Evolutionary conservation across 2,797 vertebrate genomes (phyloP), one percentile per base, ranked within the genome.

Genomic region (Pygocentrus nattereri): DNA sequence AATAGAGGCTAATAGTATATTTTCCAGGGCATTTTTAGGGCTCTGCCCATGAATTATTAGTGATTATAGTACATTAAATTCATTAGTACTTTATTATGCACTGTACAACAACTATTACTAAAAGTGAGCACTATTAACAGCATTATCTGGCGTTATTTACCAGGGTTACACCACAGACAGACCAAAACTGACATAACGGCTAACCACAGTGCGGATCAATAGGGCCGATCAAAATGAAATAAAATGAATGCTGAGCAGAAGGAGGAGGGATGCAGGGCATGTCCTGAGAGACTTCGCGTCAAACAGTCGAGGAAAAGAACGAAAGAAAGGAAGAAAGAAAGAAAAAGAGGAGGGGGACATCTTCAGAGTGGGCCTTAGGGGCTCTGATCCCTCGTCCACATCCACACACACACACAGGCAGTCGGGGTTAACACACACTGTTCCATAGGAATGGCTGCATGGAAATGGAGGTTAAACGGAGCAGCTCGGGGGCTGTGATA

Each of bases 381-480:
- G 58, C 64, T 74, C 34, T 2, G n/a, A 68, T 71, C 71, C 41
- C 64, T n/a, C 1, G 8, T 47, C 16, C 50, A 65, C 68, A 71
- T 19, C 27, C 25, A 25, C 31, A 59, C 67, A 76, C 76, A 52
- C 74, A 50, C 67, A 62, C 44, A 41, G 50, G 6, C 23, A 41
- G 30, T 58, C 79, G 34, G 71, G 62, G 85, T 82, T 64, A 81
- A 89, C 89, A 87, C 90, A 88, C 74, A 74, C 74, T 75, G 90
- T 92, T 92, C 91, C 92, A 90, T 92, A 91, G 91, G 91, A 93
- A 92, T 90, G 91, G 88, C 91, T 93, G 91, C 88, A 93, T 93
- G 93, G 89, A 93, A 93, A 94, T 93, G 76, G 89, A 82, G 92
- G 92, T 93, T 94, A 92, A 93, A 88, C 86, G 89, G 88, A 92